These are phyloP conservation scores for Gnathonemus longibarbis DNA, from an alignment of 2,113 vertebrate species.

Conservation along the genomic window DNA sequence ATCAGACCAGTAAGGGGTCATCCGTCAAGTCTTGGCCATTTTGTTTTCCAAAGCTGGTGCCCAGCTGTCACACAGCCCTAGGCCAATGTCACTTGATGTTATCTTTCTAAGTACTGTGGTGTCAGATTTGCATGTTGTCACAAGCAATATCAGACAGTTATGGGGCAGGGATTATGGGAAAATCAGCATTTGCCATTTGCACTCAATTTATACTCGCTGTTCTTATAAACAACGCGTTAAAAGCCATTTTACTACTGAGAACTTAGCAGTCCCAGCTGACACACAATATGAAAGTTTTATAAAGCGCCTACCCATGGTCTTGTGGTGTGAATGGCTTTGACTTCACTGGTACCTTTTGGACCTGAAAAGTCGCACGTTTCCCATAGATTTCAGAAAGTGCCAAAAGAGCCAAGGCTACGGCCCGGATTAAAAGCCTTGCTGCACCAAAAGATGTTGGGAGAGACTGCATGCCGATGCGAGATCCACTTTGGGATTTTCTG, in stretches of 20 bases:
- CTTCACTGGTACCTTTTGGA: not conserved
- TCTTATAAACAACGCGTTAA: not conserved
- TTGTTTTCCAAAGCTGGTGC: not conserved
- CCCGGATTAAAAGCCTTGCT: slow-evolving; percentile 40
- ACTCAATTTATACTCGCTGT: not conserved
- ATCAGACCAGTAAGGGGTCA: slow-evolving; percentile 48
- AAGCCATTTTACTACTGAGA: not conserved
- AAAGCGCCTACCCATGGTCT: not conserved
- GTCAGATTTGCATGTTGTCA: not conserved
- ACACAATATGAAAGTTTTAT: not conserved
- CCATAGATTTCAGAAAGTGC: slow-evolving; percentile 50
- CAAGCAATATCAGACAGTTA: not conserved
- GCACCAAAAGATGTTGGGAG: slow-evolving; percentile 38
- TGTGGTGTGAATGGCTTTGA: not conserved
- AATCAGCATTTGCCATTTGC: not conserved
- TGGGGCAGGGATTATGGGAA: not conserved
- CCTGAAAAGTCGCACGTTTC: not conserved
- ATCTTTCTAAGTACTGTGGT: not conserved
- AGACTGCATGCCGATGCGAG: slow-evolving; percentile 41
- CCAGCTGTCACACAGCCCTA: not conserved
- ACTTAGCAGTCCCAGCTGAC: not conserved
- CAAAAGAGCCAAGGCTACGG: slow-evolving; percentile 29
- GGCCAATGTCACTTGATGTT: not conserved
- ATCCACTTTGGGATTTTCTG: slow-evolving; percentile 31
- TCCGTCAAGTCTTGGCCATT: not conserved